phyloP scores from a whole-genome alignment of 2,888 invertebrate species.

The Clepsis dumicolana region DNA sequence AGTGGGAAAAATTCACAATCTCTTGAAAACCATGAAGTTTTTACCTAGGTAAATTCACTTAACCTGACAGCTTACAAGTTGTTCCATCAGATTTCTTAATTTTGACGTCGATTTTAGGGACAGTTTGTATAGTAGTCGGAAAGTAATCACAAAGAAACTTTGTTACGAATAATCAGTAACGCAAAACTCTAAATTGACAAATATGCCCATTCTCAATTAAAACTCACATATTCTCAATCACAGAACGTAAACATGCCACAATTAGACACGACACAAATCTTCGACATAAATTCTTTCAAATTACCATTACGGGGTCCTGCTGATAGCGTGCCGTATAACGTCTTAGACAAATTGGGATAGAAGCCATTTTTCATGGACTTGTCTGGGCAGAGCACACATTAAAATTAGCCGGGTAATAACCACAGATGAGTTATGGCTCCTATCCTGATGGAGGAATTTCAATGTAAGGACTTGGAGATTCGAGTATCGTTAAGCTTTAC shows the following conservation, averaged over 20 bases:
- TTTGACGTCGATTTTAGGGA: too few species aligned
- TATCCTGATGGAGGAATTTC: conserved; percentile 48
- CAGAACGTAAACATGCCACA: conserved; percentile 38
- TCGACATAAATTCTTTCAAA: conserved; percentile 61
- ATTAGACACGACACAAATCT: conserved; percentile 38
- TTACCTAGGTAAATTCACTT: too few species aligned
- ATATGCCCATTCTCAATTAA: conserved; percentile 16
- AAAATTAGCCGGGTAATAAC: conserved; percentile 62
- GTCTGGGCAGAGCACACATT: conserved; percentile 56
- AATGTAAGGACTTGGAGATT: conserved; percentile 44
- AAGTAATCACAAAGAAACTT: not conserved
- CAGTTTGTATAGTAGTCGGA: not conserved
- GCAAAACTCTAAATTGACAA: not conserved
- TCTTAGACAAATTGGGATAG: conserved; percentile 75
- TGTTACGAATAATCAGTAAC: not conserved
- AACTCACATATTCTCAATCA: conserved; percentile 21
- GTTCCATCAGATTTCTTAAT: too few species aligned
- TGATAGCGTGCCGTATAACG: conserved; percentile 65
- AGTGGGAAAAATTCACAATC: too few species aligned
- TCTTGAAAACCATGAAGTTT: too few species aligned
- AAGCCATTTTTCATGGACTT: conserved; percentile 71
- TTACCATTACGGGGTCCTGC: conserved; percentile 62
- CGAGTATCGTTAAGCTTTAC: conserved; percentile 21
- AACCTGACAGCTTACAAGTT: too few species aligned
- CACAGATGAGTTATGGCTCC: conserved; percentile 62